Evolutionary conservation across 2,888 invertebrate genomes (phyloP).

Genomic region (Pecten maximus): DNA sequence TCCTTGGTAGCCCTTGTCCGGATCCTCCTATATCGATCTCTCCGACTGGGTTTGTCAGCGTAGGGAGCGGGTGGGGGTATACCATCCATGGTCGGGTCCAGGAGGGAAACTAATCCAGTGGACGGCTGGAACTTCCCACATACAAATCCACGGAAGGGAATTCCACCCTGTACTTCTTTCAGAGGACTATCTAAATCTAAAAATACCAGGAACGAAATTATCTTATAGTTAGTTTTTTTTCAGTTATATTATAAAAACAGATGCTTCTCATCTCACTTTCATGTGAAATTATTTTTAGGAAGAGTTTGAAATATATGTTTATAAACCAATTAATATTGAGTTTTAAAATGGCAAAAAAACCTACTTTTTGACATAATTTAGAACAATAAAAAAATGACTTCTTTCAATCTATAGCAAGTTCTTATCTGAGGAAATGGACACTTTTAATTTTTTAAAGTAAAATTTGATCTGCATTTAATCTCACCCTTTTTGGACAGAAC

Average conservation of each 20-base stretch:
- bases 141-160: neutral
- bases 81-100: neutral
- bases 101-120: neutral
- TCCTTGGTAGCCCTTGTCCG: neutral
- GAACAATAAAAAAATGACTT: too few relatives aligned
- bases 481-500: neutral
- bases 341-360: too few relatives aligned
- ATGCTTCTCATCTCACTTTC: too few relatives aligned
- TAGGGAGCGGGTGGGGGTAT: neutral
- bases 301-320: too few relatives aligned
- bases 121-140: slow-evolving; percentile 5
- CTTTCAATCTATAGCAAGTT: too few relatives aligned
- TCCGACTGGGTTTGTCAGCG: neutral
- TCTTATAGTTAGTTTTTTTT: neutral
- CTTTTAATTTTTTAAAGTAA: neutral
- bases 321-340: too few relatives aligned
- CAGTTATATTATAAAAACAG: too few relatives aligned
- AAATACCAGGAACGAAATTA: neutral
- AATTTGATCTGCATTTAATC: neutral
- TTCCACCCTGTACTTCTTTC: neutral
- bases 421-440: too few relatives aligned
- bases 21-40: neutral
- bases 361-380: too few relatives aligned
- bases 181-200: neutral
- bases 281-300: too few relatives aligned